Base-by-base conservation (phyloP, 2,113 vertebrate species). In the Hemibates koningsi region DNA sequence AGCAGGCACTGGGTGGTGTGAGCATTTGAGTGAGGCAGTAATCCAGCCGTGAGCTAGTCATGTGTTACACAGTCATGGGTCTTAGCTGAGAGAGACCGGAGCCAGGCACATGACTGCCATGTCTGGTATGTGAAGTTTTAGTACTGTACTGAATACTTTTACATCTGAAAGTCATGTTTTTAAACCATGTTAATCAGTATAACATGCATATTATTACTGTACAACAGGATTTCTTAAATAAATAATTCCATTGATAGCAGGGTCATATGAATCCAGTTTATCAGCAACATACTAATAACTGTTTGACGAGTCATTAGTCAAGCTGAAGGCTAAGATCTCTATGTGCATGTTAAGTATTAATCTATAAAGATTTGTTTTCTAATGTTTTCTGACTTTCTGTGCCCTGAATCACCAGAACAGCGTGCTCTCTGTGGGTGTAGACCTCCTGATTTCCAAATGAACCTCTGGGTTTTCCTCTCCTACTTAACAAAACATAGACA, bases 31-130 rank as follows among this genome's bases (percentile, higher is more conserved):
- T 84, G 85, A 85, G 88, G 84, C 84, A 45, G 83, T 96, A 96
- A 97, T 96, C 94, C 94, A 89, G 83, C 93, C 82, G 85, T 71
- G 87, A 87, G 92, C 88, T 68, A 59, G 92, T 96, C 96, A 97
- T 96, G 96, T 95, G 96, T 81, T 95, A 85, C 83, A 93, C 84
- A 93, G 96, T 96, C 96, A 96, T 95, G 96, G 71, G 96, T 93
- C 92, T 92, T 86, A 53, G 88, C 94, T 95, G 94, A 96, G 90
- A 71, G 82, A 90, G 56, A 82, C 88, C 45, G 83, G 82, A 80
- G 88, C 91, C 81, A 85, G 68, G 86, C 96, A 94, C 95, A 95
- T 96, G 96, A 96, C 92, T 24, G 12, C 84, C 85, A 48, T 29
- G 17, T 7, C 88, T 92, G 93, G 76, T 86, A 93, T 93, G 88